Base-by-base conservation (phyloP, 1,140 invertebrate species). In the Psilanteris sp. region DNA sequence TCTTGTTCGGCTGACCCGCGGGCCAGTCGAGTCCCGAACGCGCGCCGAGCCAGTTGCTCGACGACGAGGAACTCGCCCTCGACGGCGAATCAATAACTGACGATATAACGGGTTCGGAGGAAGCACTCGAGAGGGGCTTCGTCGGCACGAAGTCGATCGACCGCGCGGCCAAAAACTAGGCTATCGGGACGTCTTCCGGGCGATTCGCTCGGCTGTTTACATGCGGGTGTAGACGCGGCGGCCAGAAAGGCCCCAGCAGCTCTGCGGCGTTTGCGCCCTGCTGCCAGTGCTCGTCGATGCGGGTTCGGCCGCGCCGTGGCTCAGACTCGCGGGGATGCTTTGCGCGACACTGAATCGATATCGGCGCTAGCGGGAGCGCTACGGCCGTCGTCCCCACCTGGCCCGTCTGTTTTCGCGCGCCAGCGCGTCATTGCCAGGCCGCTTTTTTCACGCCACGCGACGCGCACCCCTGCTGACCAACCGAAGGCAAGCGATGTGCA, bases 41-140 rank as follows among this genome's bases (percentile, higher is more conserved):
- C n/a, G n/a, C n/a, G n/a, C n/a, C n/a, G n/a, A n/a, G n/a, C n/a
- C n/a, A n/a, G n/a, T n/a, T n/a, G n/a, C n/a, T n/a, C n/a, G n/a
- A n/a, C n/a, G n/a, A n/a, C n/a, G n/a, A n/a, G n/a, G n/a, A n/a
- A n/a, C n/a, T n/a, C n/a, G n/a, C n/a, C n/a, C n/a, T n/a, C n/a
- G n/a, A n/a, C n/a, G n/a, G n/a, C n/a, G n/a, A 79, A 77, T 79
- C 73, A 73, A 75, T 77, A 77, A 62, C 37, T 41, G 48, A 34
- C 41, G 20, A 48, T 46, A 2, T 22, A 11, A 54, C 26, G 59
- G n/a, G n/a, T n/a, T n/a, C n/a, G n/a, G n/a, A n/a, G n/a, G n/a
- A n/a, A n/a, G n/a, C n/a, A n/a, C 31, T 20, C 50, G 31, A 13
- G 26, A 29, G 26, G 50, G 5, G 9, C n/a, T n/a, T 13, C 10